Conservation (phyloP, 2,113 vertebrate species). For the Rhagologus leucostigma region DNA sequence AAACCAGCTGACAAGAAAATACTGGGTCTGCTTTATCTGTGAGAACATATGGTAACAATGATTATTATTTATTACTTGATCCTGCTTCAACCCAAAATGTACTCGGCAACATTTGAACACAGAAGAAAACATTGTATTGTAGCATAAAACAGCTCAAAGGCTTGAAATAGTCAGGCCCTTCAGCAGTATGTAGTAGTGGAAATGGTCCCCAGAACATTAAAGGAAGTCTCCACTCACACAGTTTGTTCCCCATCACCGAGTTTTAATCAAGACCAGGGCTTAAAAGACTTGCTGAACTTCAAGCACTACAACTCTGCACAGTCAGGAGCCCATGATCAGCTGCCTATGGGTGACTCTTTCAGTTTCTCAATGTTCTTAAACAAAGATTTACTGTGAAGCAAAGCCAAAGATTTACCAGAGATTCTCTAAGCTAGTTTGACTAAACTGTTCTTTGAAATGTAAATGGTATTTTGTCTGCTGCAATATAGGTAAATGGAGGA, state of each 20-base stretch:
- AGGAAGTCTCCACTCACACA: neutral
- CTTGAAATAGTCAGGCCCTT: neutral
- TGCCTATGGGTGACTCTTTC: neutral
- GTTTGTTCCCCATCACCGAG: neutral
- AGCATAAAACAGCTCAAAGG: neutral
- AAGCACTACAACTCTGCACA: neutral
- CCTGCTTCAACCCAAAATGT: neutral
- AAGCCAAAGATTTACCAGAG: neutral
- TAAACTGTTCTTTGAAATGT: neutral
- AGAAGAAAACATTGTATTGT: neutral
- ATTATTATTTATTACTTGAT: constrained; percentile 35
- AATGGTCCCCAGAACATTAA: neutral
- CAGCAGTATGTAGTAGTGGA: neutral
- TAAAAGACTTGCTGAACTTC: neutral
- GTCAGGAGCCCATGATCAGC: neutral
- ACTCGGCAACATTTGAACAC: neutral
- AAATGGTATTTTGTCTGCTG: neutral
- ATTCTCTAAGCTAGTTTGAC: neutral
- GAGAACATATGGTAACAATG: constrained; percentile 19
- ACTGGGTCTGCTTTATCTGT: neutral
- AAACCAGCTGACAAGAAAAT: neutral
- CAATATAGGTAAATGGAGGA: neutral
- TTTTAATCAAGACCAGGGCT: neutral
- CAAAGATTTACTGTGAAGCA: neutral
- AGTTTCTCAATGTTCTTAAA: neutral